Evolutionary conservation across 2,797 vertebrate genomes (phyloP).

Genomic region (Pithecia hirsuta): DNA sequence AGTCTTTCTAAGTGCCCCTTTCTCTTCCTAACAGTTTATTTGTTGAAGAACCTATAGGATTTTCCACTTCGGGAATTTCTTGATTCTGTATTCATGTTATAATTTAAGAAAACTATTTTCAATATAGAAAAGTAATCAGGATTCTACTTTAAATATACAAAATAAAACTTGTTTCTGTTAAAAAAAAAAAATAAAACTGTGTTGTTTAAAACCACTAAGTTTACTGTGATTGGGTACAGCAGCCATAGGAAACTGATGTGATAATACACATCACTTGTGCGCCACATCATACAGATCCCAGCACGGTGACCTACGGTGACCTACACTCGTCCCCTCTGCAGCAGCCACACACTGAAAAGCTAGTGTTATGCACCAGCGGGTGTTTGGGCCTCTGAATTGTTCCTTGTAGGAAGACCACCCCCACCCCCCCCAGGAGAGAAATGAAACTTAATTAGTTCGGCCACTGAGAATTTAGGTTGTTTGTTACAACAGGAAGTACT

Average conservation of each 20-base stretch:
- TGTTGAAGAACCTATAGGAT: too few species aligned
- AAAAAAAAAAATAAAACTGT: too few species aligned
- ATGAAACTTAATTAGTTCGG: not conserved
- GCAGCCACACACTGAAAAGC: not conserved
- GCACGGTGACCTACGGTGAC: fast-evolving
- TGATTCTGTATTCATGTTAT: too few species aligned
- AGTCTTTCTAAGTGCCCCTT: too few species aligned
- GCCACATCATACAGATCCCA: not conserved
- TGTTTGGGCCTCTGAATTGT: not conserved
- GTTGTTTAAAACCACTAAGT: not conserved
- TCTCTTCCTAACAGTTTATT: too few species aligned
- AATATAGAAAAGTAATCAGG: too few species aligned
- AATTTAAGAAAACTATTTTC: too few species aligned
- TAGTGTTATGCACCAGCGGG: fast-evolving
- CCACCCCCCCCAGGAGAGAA: not conserved
- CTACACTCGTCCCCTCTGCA: not conserved
- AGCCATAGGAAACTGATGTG: not conserved
- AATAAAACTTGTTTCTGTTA: too few species aligned
- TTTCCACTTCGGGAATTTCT: too few species aligned
- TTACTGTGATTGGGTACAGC: not conserved
- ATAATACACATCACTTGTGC: fast-evolving
- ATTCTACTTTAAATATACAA: too few species aligned
- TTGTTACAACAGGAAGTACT: not conserved
- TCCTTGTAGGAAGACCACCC: not conserved
- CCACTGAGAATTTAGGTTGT: not conserved